Evolutionary conservation across 2,797 vertebrate species (phyloP).

Genomic region (Neosilurus hyrtlii): DNA sequence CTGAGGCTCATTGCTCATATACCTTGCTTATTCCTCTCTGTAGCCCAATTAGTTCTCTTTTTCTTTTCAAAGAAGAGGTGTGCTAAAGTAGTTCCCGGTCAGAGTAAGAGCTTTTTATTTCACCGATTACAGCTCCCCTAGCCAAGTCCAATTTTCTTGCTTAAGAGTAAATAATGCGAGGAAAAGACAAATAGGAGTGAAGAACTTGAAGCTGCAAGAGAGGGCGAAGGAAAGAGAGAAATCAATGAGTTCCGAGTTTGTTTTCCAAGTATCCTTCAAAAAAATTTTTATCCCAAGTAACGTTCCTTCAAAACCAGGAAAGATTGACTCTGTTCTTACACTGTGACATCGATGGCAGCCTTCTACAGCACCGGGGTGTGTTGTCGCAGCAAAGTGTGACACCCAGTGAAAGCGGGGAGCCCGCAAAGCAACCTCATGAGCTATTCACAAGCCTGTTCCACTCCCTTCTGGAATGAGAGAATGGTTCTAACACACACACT

Average conservation of each 20-base stretch:
- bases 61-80: conserved; percentile 5
- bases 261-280: not conserved
- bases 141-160: conserved; percentile 5
- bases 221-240: not conserved
- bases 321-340: not conserved
- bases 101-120: conserved; percentile 23
- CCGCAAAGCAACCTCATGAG: not conserved
- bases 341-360: conserved; percentile 9
- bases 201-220: not conserved
- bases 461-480: not conserved
- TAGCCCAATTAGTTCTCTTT: conserved; percentile 30
- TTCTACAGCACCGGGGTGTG: not conserved
- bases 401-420: conserved; percentile 1
- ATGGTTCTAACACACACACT: conserved; percentile 3
- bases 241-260: not conserved
- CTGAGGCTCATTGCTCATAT: conserved; percentile 26
- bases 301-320: no score
- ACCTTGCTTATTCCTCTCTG: conserved; percentile 32
- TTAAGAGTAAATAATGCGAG: conserved; percentile 16
- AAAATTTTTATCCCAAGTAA: no score
- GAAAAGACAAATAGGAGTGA: not conserved
- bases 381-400: conserved; percentile 29
- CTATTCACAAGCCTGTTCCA: not conserved
- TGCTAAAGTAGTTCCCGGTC: conserved; percentile 9
- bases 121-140: conserved; percentile 1